These are phyloP conservation scores for Saccostrea echinata DNA, from an alignment of 1,140 invertebrate species.

Conservation along the genomic window DNA sequence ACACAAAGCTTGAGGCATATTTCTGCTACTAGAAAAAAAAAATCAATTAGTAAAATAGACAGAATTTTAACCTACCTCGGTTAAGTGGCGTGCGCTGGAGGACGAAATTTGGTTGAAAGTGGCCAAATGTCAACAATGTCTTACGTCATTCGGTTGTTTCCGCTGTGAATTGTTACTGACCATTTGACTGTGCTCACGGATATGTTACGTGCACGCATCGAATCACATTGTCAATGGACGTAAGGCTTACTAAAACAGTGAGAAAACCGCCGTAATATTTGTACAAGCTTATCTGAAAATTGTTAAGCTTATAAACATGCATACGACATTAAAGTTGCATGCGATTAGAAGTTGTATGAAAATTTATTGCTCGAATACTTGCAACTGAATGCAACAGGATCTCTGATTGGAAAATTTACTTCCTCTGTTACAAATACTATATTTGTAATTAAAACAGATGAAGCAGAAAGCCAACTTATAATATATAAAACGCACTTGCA, in stretches of 20 bases:
- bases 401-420: too few relatives aligned
- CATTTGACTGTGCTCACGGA: neutral
- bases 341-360: too few relatives aligned
- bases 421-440: too few relatives aligned
- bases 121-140: conserved; percentile 7
- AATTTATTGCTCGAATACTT: too few relatives aligned
- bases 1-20: too few relatives aligned
- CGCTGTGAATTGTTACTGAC: neutral
- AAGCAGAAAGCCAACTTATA: too few relatives aligned
- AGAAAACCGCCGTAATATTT: neutral
- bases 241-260: neutral
- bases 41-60: neutral
- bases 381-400: too few relatives aligned
- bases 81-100: neutral
- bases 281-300: neutral
- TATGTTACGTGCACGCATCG: neutral
- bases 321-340: neutral
- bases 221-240: neutral
- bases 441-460: too few relatives aligned
- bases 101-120: neutral
- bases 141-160: conserved; percentile 1
- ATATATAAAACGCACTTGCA: too few relatives aligned
- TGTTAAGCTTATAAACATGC: neutral
- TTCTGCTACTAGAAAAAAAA: neutral
- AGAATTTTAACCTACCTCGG: neutral